Conservation (phyloP, 2,888 invertebrate species). For the Crepidodera aurea region DNA sequence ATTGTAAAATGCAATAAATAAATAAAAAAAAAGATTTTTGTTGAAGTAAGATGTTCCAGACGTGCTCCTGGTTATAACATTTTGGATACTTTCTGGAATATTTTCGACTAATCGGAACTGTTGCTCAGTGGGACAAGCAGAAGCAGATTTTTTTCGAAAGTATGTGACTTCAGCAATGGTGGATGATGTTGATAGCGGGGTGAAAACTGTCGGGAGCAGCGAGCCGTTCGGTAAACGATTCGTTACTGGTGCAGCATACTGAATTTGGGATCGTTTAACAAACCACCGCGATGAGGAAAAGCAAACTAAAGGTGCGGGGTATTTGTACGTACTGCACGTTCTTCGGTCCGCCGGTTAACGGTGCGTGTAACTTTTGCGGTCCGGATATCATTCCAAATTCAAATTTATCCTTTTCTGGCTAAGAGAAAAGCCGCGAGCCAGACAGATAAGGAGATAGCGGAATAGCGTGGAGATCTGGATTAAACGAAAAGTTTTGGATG, state of each 20-base stretch:
- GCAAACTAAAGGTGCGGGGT: constrained; percentile 27
- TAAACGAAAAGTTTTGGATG: no score
- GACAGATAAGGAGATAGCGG: constrained; percentile 13
- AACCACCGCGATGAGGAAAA: constrained; percentile 45
- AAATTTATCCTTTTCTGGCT: constrained; percentile 26
- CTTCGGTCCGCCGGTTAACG: constrained; percentile 58
- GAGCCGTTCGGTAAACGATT: constrained; percentile 44
- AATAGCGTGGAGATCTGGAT: no score
- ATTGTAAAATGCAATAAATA: no score
- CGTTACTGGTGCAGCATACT: constrained; percentile 51
- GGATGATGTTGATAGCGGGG: neutral
- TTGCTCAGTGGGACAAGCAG: neutral
- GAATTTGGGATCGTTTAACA: constrained; percentile 51
- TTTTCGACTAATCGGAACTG: no score
- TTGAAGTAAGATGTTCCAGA: no score
- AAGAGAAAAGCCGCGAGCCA: constrained; percentile 21
- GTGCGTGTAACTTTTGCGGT: constrained; percentile 57
- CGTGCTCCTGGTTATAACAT: no score
- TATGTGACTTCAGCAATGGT: neutral
- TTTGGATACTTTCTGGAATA: no score
- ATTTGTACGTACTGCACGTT: constrained; percentile 53
- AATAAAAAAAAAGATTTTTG: no score
- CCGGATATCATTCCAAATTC: constrained; percentile 30
- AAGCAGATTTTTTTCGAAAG: neutral
- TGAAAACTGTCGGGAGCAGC: constrained; percentile 5